A percentile compares a stretch with the other conserved stretches of the same genome.
These are phyloP conservation scores for Nestor notabilis DNA, from an alignment of 2,113 vertebrate genomes.

Conservation along the genomic window DNA sequence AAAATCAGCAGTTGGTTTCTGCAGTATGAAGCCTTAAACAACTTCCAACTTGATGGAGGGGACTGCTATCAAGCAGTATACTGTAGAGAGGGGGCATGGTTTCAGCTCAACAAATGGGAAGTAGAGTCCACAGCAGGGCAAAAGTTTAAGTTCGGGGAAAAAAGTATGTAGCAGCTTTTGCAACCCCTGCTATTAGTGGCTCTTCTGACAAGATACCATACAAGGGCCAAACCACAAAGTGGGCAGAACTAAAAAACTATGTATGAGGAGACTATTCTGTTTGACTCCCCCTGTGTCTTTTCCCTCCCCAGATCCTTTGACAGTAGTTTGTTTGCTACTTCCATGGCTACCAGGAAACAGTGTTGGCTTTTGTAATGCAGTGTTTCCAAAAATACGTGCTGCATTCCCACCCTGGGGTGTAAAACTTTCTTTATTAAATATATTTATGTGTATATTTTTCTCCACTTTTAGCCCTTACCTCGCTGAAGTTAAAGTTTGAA, in stretches of 20 bases:
- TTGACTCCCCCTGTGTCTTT: neutral
- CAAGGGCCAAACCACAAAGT: slow-evolving; percentile 4
- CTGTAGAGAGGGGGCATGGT: neutral
- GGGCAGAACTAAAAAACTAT: neutral
- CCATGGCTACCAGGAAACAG: neutral
- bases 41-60: neutral
- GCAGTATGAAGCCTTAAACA: neutral
- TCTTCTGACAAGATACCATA: neutral
- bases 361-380: neutral
- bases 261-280: neutral
- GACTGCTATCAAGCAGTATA: neutral
- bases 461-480: neutral
- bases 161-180: neutral
- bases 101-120: neutral
- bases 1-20: neutral
- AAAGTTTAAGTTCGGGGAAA: neutral
- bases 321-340: slow-evolving; percentile 22
- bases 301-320: neutral
- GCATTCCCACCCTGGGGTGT: neutral
- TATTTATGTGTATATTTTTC: neutral
- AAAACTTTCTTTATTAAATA: neutral
- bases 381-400: neutral
- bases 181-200: neutral
- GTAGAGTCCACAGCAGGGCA: neutral
- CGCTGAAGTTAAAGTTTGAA: neutral